Percentiles rank a stretch among this genome's conserved stretches.
Evolutionary conservation across 2,113 vertebrate genomes (phyloP).

Genomic region (Tonatia bakeri): DNA sequence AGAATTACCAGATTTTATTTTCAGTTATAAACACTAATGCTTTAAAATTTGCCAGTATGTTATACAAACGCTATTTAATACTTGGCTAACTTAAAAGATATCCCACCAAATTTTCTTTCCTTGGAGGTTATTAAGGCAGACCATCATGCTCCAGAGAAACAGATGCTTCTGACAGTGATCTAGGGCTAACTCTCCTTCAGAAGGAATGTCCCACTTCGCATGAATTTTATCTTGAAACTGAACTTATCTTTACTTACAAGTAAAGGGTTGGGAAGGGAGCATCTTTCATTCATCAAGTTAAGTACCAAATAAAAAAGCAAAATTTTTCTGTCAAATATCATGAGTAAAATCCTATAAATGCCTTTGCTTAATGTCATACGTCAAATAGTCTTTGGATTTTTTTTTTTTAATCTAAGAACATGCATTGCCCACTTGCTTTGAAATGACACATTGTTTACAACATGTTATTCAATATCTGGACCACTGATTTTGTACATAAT

Average conservation of each 20-base stretch:
- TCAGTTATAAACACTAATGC: slow-evolving; percentile 56
- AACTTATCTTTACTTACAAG: not conserved
- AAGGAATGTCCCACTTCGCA: not conserved
- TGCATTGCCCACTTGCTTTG: not conserved
- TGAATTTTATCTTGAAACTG: not conserved
- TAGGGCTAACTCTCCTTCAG: not conserved
- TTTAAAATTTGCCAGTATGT: slow-evolving; percentile 63
- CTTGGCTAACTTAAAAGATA: slow-evolving; percentile 50
- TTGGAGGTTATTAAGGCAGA: not conserved
- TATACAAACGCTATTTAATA: slow-evolving; percentile 57
- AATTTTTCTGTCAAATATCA: not conserved
- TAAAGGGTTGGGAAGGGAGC: fast-evolving
- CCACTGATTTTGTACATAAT: not conserved
- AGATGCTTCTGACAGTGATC: not conserved
- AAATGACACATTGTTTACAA: not conserved
- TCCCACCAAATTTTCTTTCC: slow-evolving; percentile 29
- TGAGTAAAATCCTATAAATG: not conserved
- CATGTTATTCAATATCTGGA: not conserved
- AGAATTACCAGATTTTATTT: slow-evolving; percentile 70
- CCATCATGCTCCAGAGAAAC: slow-evolving; percentile 25
- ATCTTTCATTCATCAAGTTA: not conserved
- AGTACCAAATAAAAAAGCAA: not conserved
- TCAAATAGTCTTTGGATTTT: not conserved
- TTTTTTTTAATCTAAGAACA: not conserved
- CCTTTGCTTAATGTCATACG: not conserved